phyloP scores from a whole-genome alignment of 2,797 vertebrate species.

The Chrysocyon brachyurus region DNA sequence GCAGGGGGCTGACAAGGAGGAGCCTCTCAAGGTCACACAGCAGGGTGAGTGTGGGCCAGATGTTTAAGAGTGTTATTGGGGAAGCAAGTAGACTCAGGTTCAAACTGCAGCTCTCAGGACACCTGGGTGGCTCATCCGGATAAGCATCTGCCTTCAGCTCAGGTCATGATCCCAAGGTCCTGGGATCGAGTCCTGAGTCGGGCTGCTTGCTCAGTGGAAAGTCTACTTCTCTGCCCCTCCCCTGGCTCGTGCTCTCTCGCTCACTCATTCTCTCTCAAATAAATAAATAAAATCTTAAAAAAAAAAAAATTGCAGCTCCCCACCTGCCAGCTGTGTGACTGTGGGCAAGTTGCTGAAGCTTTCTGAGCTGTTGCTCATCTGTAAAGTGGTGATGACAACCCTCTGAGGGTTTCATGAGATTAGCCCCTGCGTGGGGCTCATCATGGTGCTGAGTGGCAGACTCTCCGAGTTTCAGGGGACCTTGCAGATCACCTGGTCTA shows the following conservation, averaged over 20 bases:
- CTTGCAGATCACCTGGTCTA: background rate
- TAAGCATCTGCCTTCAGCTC: no score
- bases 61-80: accelerated
- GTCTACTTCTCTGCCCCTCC: no score
- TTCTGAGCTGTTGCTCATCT: background rate
- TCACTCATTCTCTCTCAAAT: no score
- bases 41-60: accelerated
- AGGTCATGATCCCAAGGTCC: no score
- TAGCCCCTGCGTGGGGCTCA: accelerated
- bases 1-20: background rate
- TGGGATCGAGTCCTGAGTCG: no score
- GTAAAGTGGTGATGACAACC: background rate
- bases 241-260: no score
- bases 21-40: background rate
- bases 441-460: background rate
- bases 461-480: background rate
- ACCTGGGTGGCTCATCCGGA: no score
- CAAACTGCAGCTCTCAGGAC: background rate
- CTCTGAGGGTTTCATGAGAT: accelerated
- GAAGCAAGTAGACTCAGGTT: background rate
- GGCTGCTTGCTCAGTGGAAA: no score
- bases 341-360: background rate
- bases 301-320: background rate
- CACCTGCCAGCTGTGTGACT: background rate
- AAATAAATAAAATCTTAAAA: no score